These are phyloP conservation scores for Entomyzon cyanotis DNA, from an alignment of 2,113 vertebrate species.

Conservation along the genomic window DNA sequence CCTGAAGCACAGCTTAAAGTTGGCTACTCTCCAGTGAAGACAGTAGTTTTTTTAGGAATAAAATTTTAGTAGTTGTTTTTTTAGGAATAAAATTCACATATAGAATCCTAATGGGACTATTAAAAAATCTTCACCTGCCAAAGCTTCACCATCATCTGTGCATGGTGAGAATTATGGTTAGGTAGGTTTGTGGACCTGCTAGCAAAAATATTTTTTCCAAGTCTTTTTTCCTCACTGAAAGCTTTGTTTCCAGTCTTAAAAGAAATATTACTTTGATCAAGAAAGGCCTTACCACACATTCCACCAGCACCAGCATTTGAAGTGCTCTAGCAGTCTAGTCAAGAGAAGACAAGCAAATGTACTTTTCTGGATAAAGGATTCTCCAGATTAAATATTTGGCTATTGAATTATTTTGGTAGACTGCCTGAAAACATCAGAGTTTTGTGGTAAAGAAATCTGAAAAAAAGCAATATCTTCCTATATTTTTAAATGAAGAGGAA, in stretches of 20 bases:
- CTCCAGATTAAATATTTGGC: not conserved
- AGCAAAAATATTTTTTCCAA: not conserved
- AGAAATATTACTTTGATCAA: not conserved
- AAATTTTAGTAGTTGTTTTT: not conserved
- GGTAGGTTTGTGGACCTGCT: not conserved
- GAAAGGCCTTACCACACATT: not conserved
- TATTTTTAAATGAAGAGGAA: not conserved
- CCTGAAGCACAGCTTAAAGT: not conserved
- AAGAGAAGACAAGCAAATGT: not conserved
- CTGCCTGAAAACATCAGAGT: not conserved
- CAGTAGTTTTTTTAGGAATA: not conserved
- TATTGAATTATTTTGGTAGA: not conserved
- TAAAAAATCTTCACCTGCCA: constrained; percentile 13
- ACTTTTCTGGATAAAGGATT: not conserved
- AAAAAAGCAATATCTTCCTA: not conserved
- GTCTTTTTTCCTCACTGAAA: not conserved
- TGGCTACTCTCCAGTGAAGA: not conserved
- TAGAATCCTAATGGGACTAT: constrained; percentile 8
- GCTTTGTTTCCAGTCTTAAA: not conserved
- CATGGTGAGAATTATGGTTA: not conserved
- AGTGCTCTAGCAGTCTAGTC: not conserved
- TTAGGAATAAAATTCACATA: not conserved
- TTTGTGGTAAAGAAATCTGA: not conserved
- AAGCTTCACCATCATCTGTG: not conserved
- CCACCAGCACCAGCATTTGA: not conserved